Percentiles rank a stretch among this genome's conserved stretches.
These are phyloP conservation scores for Cephus sareptanus DNA, from an alignment of 2,888 invertebrate genomes.

Conservation along the genomic window DNA sequence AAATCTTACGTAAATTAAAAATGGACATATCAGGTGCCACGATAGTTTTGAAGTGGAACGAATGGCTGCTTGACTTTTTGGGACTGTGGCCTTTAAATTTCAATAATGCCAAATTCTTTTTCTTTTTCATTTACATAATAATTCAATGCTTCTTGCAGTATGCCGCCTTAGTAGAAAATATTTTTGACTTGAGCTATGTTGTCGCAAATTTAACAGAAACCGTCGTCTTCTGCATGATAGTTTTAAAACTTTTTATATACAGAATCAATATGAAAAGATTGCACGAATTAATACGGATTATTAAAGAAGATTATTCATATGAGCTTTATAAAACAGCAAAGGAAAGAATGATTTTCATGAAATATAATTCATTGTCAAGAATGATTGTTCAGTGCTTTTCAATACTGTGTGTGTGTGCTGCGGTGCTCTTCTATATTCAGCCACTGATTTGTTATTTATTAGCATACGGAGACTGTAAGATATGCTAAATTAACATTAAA, in stretches of 20 bases:
- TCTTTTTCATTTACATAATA: neutral
- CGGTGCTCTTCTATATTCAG: neutral
- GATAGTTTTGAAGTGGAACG: neutral
- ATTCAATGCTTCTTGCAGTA: neutral
- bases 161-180: neutral
- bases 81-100: neutral
- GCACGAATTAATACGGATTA: neutral
- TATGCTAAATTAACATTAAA: neutral
- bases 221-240: neutral
- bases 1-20: neutral
- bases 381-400: neutral
- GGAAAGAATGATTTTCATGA: neutral
- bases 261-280: neutral
- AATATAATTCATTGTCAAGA: neutral
- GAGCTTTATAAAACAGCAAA: neutral
- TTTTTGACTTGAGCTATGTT: neutral
- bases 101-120: neutral
- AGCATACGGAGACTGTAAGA: neutral
- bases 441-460: neutral
- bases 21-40: neutral
- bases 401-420: neutral
- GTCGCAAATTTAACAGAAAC: conserved; percentile 3
- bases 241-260: neutral
- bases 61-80: neutral
- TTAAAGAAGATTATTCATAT: neutral